A percentile compares a stretch with the other conserved stretches of the same genome.
phyloP scores from a whole-genome alignment of 2,113 vertebrate species.

The Dipodomys ordii region DNA sequence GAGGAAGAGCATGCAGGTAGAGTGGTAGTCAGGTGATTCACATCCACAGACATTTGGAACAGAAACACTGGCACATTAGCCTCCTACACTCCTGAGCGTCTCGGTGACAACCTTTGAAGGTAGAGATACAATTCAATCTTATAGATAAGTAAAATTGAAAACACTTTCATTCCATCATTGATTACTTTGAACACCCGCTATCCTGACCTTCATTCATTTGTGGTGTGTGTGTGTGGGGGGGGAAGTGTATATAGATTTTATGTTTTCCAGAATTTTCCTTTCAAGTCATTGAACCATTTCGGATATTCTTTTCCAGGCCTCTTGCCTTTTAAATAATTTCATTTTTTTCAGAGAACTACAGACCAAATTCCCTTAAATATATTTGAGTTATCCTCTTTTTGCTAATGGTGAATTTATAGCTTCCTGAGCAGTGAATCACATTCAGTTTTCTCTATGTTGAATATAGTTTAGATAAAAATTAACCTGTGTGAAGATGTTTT shows the following conservation, averaged over 20 bases:
- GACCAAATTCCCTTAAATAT: not conserved
- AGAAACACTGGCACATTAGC: not conserved
- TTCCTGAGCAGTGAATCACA: not conserved
- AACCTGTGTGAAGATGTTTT: not conserved
- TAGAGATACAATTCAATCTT: not conserved
- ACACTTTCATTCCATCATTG: not conserved
- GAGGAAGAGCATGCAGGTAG: not conserved
- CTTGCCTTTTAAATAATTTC: not conserved
- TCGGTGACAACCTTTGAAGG: not conserved
- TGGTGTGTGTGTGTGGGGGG: not conserved
- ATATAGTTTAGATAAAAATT: not conserved
- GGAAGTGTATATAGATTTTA: not conserved
- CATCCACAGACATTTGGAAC: not conserved
- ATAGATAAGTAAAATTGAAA: not conserved
- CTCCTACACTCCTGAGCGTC: not conserved
- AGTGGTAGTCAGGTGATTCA: not conserved
- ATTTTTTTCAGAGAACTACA: not conserved
- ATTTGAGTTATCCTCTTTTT: constrained; percentile 13
- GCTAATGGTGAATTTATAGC: not conserved
- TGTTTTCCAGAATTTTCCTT: not conserved
- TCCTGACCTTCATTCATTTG: not conserved
- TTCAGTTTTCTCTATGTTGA: not conserved
- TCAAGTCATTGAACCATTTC: not conserved
- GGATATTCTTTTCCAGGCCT: not conserved
- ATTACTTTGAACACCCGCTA: not conserved